Evolutionary conservation across 2,113 vertebrate genomes (phyloP), one percentile per base, ranked within the genome.

Genomic region (Myotis yumanensis): DNA sequence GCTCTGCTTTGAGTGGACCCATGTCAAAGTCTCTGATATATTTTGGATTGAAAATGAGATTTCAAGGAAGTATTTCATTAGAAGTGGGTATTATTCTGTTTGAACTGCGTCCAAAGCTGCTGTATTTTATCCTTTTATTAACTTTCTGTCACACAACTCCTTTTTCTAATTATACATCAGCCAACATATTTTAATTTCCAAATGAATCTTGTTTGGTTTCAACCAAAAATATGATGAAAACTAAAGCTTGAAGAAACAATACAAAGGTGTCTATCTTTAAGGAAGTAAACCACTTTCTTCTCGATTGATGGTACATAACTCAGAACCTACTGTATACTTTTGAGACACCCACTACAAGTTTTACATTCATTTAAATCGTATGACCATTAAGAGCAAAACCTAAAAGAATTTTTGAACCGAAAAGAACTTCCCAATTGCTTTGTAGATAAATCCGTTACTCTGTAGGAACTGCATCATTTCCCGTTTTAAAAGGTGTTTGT

Each of bases 11-110:
- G 43, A 66, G 16, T 62, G 8, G 52, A 22, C 12, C 51, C 16
- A 46, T 46, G 52, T 85, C 17, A 46, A 69, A 73, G 15, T 46
- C 89, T 95, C 84, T 93, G 75, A 89, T 94, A 94, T 62, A 94
- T 23, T 96, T 69, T 62, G 57, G 79, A 93, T 79, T 82, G 75
- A 90, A 96, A 94, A 94, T 81, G 40, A 95, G 57, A 95, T 87
- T 95, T 93, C 52, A 90, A 94, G 87, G 37, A 95, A 94, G 51
- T 52, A 71, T 85, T 94, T 97, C 73, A 91, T 91, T 93, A 86
- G 20, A 76, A 91, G 20, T n/a, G 43, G 76, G 12, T 85, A 91
- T 73, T 84, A 80, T 62, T 90, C 46, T 52, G 54, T 95, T 71
- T 87, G 81, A 72, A 84, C 52, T 79, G 23, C 30, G 88, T 52